Percentiles rank a stretch among this genome's conserved stretches.
Evolutionary conservation across 2,797 vertebrate genomes (phyloP).

Genomic region (Erithacus rubecula): DNA sequence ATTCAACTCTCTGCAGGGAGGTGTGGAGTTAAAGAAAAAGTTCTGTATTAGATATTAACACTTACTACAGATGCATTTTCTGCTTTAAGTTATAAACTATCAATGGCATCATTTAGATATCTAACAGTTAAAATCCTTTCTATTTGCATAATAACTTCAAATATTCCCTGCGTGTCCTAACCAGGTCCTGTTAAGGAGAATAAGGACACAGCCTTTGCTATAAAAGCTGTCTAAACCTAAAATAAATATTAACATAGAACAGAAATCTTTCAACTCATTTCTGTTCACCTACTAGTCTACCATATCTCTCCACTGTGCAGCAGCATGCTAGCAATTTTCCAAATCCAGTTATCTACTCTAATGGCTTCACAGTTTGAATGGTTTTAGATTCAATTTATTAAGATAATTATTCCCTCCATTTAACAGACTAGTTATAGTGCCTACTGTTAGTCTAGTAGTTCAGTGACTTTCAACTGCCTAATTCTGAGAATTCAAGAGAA

Average conservation of each 20-base stretch:
- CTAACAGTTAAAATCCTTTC: neutral
- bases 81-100: neutral
- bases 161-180: neutral
- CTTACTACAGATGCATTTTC: neutral
- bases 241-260: neutral
- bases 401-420: neutral
- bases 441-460: neutral
- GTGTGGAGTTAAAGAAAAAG: neutral
- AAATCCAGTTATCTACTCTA: neutral
- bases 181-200: neutral
- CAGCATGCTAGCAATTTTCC: neutral
- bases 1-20: neutral
- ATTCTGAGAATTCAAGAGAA: neutral
- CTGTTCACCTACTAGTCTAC: neutral
- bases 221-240: neutral
- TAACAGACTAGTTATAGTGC: neutral
- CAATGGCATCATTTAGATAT: neutral
- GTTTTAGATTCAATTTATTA: neutral
- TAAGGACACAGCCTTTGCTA: neutral
- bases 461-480: neutral
- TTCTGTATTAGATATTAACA: neutral
- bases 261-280: neutral
- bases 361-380: neutral
- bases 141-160: neutral
- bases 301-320: neutral